Evolutionary conservation across 1,140 invertebrate genomes (phyloP), one percentile per base, ranked within the genome.

Genomic region (Lucilia sericata): DNA sequence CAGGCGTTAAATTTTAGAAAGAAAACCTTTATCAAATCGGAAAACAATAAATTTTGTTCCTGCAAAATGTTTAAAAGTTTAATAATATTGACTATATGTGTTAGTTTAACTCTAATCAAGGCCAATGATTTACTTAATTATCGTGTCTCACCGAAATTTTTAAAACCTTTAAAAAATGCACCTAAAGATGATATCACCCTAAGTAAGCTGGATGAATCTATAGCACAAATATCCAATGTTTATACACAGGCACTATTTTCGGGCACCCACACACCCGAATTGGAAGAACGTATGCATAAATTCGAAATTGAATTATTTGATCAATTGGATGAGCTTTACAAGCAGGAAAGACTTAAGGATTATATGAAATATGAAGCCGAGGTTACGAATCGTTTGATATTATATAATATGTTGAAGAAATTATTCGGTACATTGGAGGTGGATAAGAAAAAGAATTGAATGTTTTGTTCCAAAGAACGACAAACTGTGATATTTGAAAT

Each of bases 361-460:
- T 90, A 89, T 25, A 90, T 90, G 87, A 87, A 86, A 49, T 90
- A 90, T 70, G 89, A 90, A 82, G 86, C 88, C 82, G 88, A 89
- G 86, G 89, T 90, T 82, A 89, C 89, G 70, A 86, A 87, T 82
- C 89, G 90, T 89, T 88, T 90, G 89, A 87, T 90, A 74, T 85
- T 90, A 85, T 90, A 90, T 75, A 90, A 87, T 60, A 87, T 90
- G 89, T 83, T 90, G 5, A 90, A 90, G 86, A 86, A 87, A 80
- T 82, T 90, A 82, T 89, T 90, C 82, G 89, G 89, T 70, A 84
- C 87, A 12, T 85, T 85, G 70, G 87, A 87, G 13, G 76, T 9
- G 25, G 25, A 30, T 70, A 70, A 70, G 21, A n/a, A 70, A 21
- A 70, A 70, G 51, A 55, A 55, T 55, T 55, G 17, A 55, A 1